Evolutionary conservation across 2,797 vertebrate species (phyloP).

Genomic region (Galago senegalensis): DNA sequence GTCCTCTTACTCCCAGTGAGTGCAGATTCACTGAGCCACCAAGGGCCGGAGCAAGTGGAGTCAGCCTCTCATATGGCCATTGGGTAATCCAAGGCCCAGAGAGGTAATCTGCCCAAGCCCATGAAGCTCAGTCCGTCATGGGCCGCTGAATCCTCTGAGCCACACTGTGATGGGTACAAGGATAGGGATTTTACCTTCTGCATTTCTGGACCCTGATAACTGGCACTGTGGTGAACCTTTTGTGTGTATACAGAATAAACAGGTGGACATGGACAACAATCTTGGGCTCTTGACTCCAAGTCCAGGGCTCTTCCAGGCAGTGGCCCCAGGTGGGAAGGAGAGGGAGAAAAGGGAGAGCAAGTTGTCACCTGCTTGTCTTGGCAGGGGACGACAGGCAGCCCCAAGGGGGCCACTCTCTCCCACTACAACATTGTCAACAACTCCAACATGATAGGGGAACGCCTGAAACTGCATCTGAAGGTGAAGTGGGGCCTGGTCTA

Average conservation of each 20-base stretch:
- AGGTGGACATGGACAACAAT: not conserved
- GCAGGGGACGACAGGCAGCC: conserved; percentile 95
- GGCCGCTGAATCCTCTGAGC: not conserved
- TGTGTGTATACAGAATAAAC: not conserved
- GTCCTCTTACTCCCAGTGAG: not conserved
- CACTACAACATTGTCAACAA: conserved; percentile 98
- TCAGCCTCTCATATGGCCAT: not conserved
- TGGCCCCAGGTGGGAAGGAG: not conserved
- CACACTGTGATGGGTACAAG: not conserved
- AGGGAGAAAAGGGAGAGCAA: not conserved
- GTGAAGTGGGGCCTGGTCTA: not conserved
- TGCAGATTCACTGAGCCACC: not conserved
- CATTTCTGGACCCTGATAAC: not conserved
- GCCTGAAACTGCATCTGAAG: conserved; percentile 71
- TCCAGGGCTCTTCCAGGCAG: not conserved
- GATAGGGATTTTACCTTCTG: too few species aligned
- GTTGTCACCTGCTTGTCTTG: conserved; percentile 73
- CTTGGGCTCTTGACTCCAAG: not conserved
- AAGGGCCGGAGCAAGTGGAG: not conserved
- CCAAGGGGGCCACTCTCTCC: conserved; percentile 95
- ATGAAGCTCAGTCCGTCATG: not conserved
- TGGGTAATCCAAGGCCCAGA: not conserved
- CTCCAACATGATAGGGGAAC: conserved; percentile 88
- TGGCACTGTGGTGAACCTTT: not conserved
- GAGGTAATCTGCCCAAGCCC: not conserved